Conservation (phyloP, 2,113 vertebrate species). For the Panthera leo region DNA sequence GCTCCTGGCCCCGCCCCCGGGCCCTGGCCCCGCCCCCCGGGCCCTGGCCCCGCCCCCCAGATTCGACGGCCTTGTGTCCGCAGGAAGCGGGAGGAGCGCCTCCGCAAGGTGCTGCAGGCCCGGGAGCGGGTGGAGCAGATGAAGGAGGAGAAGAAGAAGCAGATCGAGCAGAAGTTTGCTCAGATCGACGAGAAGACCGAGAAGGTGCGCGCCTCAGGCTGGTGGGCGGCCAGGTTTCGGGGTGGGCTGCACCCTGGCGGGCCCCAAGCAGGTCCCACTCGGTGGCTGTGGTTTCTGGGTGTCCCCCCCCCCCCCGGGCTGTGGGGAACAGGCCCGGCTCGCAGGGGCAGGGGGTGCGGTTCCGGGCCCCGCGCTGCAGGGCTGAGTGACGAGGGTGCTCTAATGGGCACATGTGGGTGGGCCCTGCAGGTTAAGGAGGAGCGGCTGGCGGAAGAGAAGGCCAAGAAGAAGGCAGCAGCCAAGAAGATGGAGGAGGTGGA, state of each 20-base stretch:
- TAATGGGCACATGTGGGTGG: background rate
- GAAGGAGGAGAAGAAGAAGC: constrained; percentile 93
- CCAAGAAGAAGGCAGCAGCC: constrained; percentile 88
- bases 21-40: background rate
- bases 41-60: background rate
- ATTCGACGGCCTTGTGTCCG: background rate
- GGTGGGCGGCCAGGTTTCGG: fast-evolving
- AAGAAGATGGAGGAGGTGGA: constrained; percentile 94
- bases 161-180: constrained; percentile 93
- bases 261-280: fast-evolving
- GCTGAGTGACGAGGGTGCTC: background rate
- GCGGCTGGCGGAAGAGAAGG: constrained; percentile 92
- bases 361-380: background rate
- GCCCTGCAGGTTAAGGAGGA: constrained; percentile 87
- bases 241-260: background rate
- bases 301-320: background rate
- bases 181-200: constrained; percentile 94
- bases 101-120: constrained; percentile 90
- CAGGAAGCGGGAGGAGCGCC: constrained; percentile 94
- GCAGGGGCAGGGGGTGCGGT: fast-evolving
- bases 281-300: background rate
- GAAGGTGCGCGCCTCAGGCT: constrained; percentile 83
- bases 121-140: constrained; percentile 92
- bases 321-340: background rate
- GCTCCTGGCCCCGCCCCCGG: fast-evolving